Conservation (phyloP, 2,113 vertebrate genomes). For the Amphiprion percula region DNA sequence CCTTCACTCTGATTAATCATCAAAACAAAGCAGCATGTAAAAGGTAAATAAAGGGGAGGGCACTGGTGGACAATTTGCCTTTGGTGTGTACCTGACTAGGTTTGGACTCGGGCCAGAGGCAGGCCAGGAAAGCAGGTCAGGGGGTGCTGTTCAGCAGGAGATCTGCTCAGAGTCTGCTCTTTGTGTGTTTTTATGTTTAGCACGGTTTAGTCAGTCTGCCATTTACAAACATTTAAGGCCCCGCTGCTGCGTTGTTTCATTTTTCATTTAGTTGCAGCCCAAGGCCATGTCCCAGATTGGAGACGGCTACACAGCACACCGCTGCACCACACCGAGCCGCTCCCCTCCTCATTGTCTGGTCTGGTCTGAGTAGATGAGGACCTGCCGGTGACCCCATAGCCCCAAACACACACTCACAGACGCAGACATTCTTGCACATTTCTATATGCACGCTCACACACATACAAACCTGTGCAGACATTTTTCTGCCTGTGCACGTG, state of each 20-base stretch:
- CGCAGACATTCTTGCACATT: constrained; percentile 71
- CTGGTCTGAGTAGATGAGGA: constrained; percentile 80
- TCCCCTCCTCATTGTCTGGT: constrained; percentile 78
- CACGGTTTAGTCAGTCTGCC: constrained; percentile 74
- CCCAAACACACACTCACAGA: constrained; percentile 66
- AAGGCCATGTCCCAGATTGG: constrained; percentile 79
- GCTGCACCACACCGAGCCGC: constrained; percentile 53
- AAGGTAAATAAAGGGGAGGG: constrained; percentile 64
- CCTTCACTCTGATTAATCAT: constrained; percentile 60
- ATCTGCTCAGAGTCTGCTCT: constrained; percentile 70
- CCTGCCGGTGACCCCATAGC: constrained; percentile 78
- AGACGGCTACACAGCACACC: constrained; percentile 68
- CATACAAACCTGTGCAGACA: constrained; percentile 46
- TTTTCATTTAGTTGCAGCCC: constrained; percentile 83
- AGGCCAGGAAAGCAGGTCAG: constrained; percentile 69
- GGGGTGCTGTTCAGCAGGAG: constrained; percentile 70
- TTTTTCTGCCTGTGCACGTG: constrained; percentile 53
- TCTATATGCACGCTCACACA: constrained; percentile 70
- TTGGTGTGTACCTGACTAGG: constrained; percentile 63
- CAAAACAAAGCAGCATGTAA: constrained; percentile 62
- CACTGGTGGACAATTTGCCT: constrained; percentile 44
- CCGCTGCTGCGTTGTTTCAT: constrained; percentile 72
- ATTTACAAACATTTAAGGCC: constrained; percentile 81
- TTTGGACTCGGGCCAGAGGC: constrained; percentile 55
- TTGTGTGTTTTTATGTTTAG: constrained; percentile 78